These are phyloP conservation scores for Nymphalis io DNA, from an alignment of 1,140 invertebrate species.

Conservation along the genomic window DNA sequence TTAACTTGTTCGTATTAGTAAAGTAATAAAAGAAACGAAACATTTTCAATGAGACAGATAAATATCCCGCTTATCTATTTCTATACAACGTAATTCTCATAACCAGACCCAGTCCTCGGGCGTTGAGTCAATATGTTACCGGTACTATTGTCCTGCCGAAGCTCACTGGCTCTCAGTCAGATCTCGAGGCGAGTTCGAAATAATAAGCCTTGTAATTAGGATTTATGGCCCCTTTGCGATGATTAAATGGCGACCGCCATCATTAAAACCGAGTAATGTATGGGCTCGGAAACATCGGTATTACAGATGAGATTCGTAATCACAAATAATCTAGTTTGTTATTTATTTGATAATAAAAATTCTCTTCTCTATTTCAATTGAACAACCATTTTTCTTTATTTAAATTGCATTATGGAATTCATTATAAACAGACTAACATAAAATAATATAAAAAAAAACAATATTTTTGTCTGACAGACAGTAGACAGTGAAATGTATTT, in stretches of 20 bases:
- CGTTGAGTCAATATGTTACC: conserved; percentile 55
- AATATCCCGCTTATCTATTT: conserved; percentile 9
- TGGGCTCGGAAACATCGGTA: conserved; percentile 47
- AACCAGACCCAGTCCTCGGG: conserved; percentile 32
- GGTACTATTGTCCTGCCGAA: conserved; percentile 58
- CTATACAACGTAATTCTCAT: conserved; percentile 28
- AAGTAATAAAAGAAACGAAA: conserved; percentile 7
- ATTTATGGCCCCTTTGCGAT: conserved; percentile 70
- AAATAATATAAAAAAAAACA: too few species aligned
- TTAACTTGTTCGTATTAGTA: neutral
- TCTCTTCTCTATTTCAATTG: neutral
- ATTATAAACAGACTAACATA: too few species aligned
- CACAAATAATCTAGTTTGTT: conserved; percentile 36
- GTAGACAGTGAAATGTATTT: neutral
- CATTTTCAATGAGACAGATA: conserved; percentile 9
- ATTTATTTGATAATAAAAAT: conserved; percentile 14
- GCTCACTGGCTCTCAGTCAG: conserved; percentile 45
- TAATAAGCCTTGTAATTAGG: conserved; percentile 72
- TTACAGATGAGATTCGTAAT: conserved; percentile 49
- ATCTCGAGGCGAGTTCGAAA: conserved; percentile 58
- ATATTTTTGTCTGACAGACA: neutral
- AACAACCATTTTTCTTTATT: too few species aligned
- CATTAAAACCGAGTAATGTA: conserved; percentile 59
- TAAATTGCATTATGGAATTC: too few species aligned
- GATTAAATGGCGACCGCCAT: conserved; percentile 60